These are phyloP conservation scores for Anhinga rufa DNA, from an alignment of 2,113 vertebrate species.

Conservation along the genomic window DNA sequence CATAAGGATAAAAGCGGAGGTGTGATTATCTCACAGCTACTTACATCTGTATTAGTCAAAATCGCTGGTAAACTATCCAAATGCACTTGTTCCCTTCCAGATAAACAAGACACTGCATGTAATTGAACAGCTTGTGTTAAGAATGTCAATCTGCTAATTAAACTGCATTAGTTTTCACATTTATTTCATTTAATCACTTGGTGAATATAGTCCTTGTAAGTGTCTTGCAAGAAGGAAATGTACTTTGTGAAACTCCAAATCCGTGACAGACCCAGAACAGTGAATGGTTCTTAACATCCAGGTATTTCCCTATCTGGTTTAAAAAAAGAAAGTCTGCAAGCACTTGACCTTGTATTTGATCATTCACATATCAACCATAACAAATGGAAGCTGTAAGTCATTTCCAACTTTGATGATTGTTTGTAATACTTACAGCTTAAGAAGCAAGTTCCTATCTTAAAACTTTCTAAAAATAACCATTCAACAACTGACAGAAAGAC, in stretches of 20 bases:
- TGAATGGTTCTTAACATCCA: background rate
- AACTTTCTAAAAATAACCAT: background rate
- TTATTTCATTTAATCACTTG: background rate
- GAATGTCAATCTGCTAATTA: background rate
- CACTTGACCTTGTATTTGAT: background rate
- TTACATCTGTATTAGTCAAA: constrained; percentile 12
- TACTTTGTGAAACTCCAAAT: background rate
- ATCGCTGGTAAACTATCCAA: background rate
- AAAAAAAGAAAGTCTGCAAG: background rate
- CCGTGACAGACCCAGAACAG: background rate
- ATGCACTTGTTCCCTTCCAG: background rate
- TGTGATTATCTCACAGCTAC: background rate
- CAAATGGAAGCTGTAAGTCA: background rate
- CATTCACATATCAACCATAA: background rate
- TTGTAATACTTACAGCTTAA: background rate
- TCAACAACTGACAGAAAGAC: background rate
- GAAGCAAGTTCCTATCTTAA: background rate
- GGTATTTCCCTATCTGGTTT: background rate
- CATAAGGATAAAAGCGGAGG: background rate
- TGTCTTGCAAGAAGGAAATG: background rate
- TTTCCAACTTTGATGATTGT: background rate
- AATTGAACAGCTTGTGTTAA: background rate
- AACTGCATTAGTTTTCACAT: background rate
- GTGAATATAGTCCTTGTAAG: background rate
- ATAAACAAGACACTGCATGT: background rate